Evolutionary conservation across 2,113 vertebrate genomes (phyloP), one percentile per base, ranked within the genome.

Genomic region (Australoheros scitulus): DNA sequence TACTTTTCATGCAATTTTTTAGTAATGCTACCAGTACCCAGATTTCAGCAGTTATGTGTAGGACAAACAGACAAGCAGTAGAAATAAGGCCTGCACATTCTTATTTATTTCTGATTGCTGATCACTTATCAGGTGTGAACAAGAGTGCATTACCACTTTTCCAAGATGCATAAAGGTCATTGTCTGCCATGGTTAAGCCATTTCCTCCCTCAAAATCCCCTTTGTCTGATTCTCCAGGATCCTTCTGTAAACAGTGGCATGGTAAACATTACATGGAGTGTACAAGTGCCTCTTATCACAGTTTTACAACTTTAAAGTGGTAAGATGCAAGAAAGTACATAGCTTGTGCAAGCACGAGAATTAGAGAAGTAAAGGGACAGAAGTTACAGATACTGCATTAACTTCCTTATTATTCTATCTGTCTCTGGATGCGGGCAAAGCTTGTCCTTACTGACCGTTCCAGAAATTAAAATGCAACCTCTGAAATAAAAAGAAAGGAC

Each of bases 161-260:
- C 97, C 96, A 96, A 38, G 95, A 96, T 0, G 96, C 96, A 77
- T 98, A 98, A 84, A 98, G 94, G 10, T 95, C 92, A 74, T 98
- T 98, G 68, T 97, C 96, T 36, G 96, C 95, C 96, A 97, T 96
- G 18, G 88, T 89, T 2, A 95, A 74, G 18, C 80, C 1, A 0
- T 88, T 90, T 72, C 76, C 79, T 76, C 56, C 77, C 65, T 81
- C 74, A 32, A 85, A 87, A 82, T 8, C 79, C 83, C 83, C 87
- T 78, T 85, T 47, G 75, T 90, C 81, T 81, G 87, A 47, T 22
- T 85, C 85, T 81, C 83, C 88, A 86, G 94, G 78, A 87, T 92
- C 94, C 76, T 81, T 93, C 94, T 95, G 90, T 84, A 83, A 94
- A 94, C 88, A 91, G 70, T 56, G 76, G 61, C 81, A 93, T 32